A percentile compares a stretch with the other conserved stretches of the same genome.
Conservation (phyloP, 2,797 vertebrate species). For the Xiphophorus birchmanni region DNA sequence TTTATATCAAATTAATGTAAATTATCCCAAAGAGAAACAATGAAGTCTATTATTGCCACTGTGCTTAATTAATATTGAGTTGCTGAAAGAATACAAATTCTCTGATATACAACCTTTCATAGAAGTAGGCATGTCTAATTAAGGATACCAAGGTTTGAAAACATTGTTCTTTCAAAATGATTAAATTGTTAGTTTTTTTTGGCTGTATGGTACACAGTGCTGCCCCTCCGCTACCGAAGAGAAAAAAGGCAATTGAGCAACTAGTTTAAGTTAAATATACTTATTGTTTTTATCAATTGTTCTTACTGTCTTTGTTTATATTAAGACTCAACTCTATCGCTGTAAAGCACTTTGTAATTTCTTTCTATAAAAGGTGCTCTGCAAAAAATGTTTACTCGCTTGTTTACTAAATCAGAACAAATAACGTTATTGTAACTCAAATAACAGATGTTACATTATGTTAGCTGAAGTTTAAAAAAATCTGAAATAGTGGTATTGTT, state of each 20-base stretch:
- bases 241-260: background rate
- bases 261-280: background rate
- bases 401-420: background rate
- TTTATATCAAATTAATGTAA: background rate
- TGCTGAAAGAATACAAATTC: background rate
- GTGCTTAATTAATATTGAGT: background rate
- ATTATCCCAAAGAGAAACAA: background rate
- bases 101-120: background rate
- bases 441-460: background rate
- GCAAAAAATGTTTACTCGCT: background rate
- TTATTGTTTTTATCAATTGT: background rate
- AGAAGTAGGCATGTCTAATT: background rate
- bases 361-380: background rate
- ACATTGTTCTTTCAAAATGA: background rate
- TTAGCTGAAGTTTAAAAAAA: background rate
- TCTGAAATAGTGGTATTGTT: background rate
- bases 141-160: background rate
- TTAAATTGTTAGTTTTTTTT: background rate
- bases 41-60: background rate
- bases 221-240: background rate
- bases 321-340: background rate
- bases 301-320: background rate
- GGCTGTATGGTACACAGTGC: background rate
- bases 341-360: background rate
- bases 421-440: background rate